Base-by-base conservation (phyloP, 2,888 invertebrate species). In the Dyspetes luteomarginatus region DNA sequence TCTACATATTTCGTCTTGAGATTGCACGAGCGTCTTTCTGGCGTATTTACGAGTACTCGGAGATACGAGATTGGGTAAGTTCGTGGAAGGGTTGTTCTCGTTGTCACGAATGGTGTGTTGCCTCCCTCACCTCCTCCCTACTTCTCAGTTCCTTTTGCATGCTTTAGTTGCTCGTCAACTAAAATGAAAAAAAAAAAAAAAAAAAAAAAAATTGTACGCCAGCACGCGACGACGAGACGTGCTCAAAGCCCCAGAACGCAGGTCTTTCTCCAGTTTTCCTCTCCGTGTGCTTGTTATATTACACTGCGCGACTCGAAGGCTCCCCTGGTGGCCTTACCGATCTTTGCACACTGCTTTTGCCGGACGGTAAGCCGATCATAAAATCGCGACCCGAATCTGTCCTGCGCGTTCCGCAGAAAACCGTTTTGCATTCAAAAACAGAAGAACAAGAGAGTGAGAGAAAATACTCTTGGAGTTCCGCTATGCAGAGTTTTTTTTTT, bases 101-200 rank as follows among this genome's bases (percentile, higher is more conserved):
- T 88, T 89, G 89, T 90, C 91, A 91, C 91, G 91, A 86, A 90
- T 90, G 90, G 89, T 89, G 88, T 84, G 85, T 73, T 41, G 48
- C 30, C 41, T 65, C 28, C 28, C 73, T 50, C 41, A 50, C 52
- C 24, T 52, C 43, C 24, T 50, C 48, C 60, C 50, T 12, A 22
- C 12, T 58, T 48, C 30, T 9, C 60, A 17, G 26, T 30, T 7
- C 26, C 56, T 45, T 30, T 60, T 56, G 48, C 22, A 72, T 41
- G 50, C 64, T 62, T 28, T 28, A 55, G 55, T 43, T 55, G 19
- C 60, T 68, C 80, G 80, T 76, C 76, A 72, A 81, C 80, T 19
- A 17, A 48, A 22, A 67, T 19, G 28, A 48, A 84, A 85, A 88
- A 89, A 86, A 87, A 88, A 84, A 85, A 88, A 89, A 86, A 87